Conservation (phyloP, 2,113 vertebrate species). For the Sylvia atricapilla region DNA sequence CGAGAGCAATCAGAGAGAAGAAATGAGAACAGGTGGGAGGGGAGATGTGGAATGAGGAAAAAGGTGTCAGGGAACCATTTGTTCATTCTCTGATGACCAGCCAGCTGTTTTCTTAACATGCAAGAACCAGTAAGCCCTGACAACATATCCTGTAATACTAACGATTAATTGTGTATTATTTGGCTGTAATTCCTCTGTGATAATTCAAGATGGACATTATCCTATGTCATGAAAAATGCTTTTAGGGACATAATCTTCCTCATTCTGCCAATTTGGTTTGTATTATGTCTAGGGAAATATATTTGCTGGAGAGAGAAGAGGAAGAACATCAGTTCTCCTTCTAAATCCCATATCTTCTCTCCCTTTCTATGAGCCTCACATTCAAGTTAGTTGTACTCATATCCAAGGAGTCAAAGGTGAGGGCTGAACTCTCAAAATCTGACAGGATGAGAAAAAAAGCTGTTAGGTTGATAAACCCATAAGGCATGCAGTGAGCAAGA, state of each 20-base stretch:
- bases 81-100: neutral
- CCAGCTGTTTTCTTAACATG: neutral
- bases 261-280: neutral
- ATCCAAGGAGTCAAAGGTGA: neutral
- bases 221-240: neutral
- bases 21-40: neutral
- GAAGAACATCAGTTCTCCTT: neutral
- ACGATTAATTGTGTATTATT: neutral
- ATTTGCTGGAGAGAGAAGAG: neutral
- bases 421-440: neutral
- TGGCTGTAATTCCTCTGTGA: neutral
- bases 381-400: neutral
- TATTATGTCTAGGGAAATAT: neutral
- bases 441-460: neutral
- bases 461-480: neutral
- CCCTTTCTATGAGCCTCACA: neutral
- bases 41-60: neutral
- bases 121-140: neutral
- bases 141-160: neutral
- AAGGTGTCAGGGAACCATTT: neutral
- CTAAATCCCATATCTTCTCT: neutral
- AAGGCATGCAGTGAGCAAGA: neutral
- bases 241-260: neutral
- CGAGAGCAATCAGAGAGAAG: neutral
- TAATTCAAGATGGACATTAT: neutral